A percentile compares a stretch with the other conserved stretches of the same genome.
Evolutionary conservation across 2,888 invertebrate genomes (phyloP).

Genomic region (Sisyra nigra): DNA sequence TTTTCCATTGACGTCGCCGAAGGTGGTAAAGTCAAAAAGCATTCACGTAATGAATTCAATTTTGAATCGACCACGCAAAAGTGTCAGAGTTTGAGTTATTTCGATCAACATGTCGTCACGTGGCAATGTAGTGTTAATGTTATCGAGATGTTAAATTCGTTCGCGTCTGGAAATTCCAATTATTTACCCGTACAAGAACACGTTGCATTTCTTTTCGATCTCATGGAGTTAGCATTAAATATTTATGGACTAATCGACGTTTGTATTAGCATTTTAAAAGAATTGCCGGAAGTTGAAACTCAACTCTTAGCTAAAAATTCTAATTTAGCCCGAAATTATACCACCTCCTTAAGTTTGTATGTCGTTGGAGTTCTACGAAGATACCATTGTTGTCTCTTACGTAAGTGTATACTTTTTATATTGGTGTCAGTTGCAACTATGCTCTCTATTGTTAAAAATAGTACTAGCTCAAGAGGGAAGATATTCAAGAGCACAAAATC

Average conservation of each 20-base stretch:
- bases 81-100: constrained; percentile 84
- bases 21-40: constrained; percentile 81
- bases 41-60: constrained; percentile 82
- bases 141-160: constrained; percentile 80
- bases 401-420: too few relatives aligned
- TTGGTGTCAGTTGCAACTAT: too few relatives aligned
- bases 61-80: constrained; percentile 83
- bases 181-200: constrained; percentile 86
- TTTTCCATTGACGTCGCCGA: constrained; percentile 92
- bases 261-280: constrained; percentile 82
- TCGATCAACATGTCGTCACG: constrained; percentile 94
- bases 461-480: too few relatives aligned
- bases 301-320: constrained; percentile 59
- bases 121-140: constrained; percentile 81
- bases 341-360: constrained; percentile 80
- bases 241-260: constrained; percentile 89
- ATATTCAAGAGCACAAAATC: too few relatives aligned
- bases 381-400: constrained; percentile 83
- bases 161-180: constrained; percentile 71
- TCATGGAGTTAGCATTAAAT: constrained; percentile 91
- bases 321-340: constrained; percentile 69
- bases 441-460: too few relatives aligned
- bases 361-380: constrained; percentile 86
- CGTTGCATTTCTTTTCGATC: constrained; percentile 86
- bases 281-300: constrained; percentile 82